Base-by-base conservation (phyloP, 1,140 invertebrate species). In the Akabosia matsudoensis region DNA sequence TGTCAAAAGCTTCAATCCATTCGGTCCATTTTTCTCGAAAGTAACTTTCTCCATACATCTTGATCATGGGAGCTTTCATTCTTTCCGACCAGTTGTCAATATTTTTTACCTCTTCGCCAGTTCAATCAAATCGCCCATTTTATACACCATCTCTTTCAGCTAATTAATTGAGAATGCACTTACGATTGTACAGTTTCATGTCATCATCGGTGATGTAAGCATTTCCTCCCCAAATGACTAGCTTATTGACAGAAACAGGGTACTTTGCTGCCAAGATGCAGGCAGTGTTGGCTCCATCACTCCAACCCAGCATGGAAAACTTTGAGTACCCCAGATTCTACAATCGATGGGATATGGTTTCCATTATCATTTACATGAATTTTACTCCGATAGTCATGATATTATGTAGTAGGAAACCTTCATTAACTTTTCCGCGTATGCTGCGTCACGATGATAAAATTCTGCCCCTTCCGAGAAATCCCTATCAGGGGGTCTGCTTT, bases 221-320 rank as follows among this genome's bases (percentile, higher is more conserved):
- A 82, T 93, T 94, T 0, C 89, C 86, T 24, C 93, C 94, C 90
- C 91, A 91, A 30, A 94, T 85, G 0, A 95, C 88, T 34, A 95
- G 83, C 81, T 92, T 95, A 1, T 89, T 84, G 0, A 97, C 85
- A 24, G 85, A 84, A 2, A 90, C 84, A 0, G 90, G 89, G 84
- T 90, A 88, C 45, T 88, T 89, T 0, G 90, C 90, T 14, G 93
- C 91, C 3, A 93, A 78, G 1, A 95, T 90, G 56, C 96, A 85
- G 2, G 88, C 90, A 7, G 91, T 90, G 45, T 92, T 93, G 1
- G 92, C 94, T 54, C 94, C 95, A 85, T 96, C 93, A 85, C 92
- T 94, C 93, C 94, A 97, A 0, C 95, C 94, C 31, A 96, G 76
- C 0, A 96, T 79, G 0, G 92, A 94, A 86, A 90, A 95, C 81